Conservation (phyloP, 92 coral and sea anemone species). For the Porites evermanni region DNA sequence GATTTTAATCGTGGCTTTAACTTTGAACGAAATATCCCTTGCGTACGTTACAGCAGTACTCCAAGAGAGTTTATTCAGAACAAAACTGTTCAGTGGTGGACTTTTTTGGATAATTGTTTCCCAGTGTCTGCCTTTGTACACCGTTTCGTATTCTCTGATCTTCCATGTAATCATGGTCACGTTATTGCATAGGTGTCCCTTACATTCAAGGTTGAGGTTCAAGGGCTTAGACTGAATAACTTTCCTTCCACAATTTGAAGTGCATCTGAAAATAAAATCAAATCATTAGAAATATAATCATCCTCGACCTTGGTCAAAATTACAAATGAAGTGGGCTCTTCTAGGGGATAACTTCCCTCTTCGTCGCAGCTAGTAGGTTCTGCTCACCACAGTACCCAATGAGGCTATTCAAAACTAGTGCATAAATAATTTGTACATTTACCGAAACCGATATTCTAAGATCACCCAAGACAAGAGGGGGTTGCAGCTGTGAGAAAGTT, state of each 20-base stretch:
- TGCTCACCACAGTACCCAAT: too few species aligned
- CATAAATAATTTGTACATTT: too few species aligned
- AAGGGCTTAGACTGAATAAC: conserved; percentile 18
- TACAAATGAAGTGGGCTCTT: too few species aligned
- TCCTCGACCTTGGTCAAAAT: too few species aligned
- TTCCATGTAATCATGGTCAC: conserved; percentile 8
- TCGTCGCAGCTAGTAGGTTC: too few species aligned
- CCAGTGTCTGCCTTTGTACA: neutral
- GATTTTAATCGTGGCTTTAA: conserved; percentile 25
- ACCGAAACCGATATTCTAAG: too few species aligned
- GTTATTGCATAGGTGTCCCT: conserved; percentile 8
- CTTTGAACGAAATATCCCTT: conserved; percentile 22
- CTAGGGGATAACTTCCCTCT: too few species aligned
- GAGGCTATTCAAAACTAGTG: too few species aligned
- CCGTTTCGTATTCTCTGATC: neutral
- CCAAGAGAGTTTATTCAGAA: neutral
- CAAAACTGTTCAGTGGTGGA: neutral
- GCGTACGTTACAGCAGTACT: neutral
- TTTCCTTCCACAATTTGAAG: conserved; percentile 17
- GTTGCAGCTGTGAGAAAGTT: too few species aligned
- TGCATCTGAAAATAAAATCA: neutral
- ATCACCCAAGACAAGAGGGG: too few species aligned
- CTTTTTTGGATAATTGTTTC: neutral
- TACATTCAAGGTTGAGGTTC: conserved; percentile 20
- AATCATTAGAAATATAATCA: neutral